These are phyloP conservation scores for Crossoptilon crossoptilon DNA, from an alignment of 2,797 vertebrate genomes.

Conservation along the genomic window DNA sequence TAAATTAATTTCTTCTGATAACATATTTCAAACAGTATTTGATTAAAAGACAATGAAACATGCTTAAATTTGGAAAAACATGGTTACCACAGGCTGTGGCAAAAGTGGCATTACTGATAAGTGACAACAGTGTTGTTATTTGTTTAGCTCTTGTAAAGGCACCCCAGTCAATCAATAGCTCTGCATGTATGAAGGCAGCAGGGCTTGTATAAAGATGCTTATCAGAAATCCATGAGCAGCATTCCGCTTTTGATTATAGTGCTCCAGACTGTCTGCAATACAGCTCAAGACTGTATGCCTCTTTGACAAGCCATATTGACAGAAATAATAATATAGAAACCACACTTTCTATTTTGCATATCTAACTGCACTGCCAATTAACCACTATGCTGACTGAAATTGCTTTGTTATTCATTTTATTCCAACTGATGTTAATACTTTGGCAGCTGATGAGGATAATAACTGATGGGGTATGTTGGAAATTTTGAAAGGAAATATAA, in stretches of 20 bases:
- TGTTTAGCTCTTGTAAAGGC: slow-evolving; percentile 71
- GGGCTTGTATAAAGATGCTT: slow-evolving; percentile 84
- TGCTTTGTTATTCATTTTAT: slow-evolving; percentile 80
- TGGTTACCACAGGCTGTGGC: slow-evolving; percentile 16
- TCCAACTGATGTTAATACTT: slow-evolving; percentile 76
- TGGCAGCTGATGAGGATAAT: slow-evolving; percentile 75
- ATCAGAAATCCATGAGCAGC: slow-evolving; percentile 83
- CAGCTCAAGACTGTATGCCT: slow-evolving; percentile 75
- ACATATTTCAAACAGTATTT: slow-evolving; percentile 55
- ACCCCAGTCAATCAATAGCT: slow-evolving; percentile 82
- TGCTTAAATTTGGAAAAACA: slow-evolving; percentile 58
- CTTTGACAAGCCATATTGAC: slow-evolving; percentile 80
- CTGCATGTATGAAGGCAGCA: slow-evolving; percentile 76
- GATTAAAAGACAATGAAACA: slow-evolving; percentile 67
- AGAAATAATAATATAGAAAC: slow-evolving; percentile 83
- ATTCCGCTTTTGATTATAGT: slow-evolving; percentile 72
- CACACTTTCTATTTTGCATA: slow-evolving; percentile 79
- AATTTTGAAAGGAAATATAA: slow-evolving; percentile 72
- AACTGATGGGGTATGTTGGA: slow-evolving; percentile 73
- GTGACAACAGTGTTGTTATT: slow-evolving; percentile 66
- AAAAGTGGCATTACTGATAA: slow-evolving; percentile 63
- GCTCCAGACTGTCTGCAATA: slow-evolving; percentile 39
- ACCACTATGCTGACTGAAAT: slow-evolving; percentile 79
- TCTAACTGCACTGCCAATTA: slow-evolving; percentile 82
- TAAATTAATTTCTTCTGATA: slow-evolving; percentile 68